Evolutionary conservation across 2,797 vertebrate species (phyloP).

Genomic region (Gouania willdenowi): DNA sequence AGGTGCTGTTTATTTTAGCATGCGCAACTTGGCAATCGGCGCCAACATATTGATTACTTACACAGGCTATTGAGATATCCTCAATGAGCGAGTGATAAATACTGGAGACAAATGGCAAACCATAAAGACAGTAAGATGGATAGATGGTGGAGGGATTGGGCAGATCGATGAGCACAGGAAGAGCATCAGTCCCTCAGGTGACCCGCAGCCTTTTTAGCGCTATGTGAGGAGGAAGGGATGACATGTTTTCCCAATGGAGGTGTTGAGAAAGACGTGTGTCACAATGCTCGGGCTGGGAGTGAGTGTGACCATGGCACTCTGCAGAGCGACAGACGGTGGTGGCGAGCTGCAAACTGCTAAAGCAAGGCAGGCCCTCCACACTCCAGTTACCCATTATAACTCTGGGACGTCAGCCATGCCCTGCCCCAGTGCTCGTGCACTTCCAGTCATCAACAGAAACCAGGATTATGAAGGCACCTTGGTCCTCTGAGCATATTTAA

Average conservation of each 20-base stretch:
- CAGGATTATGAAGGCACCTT: no score
- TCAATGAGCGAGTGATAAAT: constrained; percentile 19
- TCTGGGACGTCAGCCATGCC: constrained; percentile 61
- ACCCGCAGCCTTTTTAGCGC: constrained; percentile 58
- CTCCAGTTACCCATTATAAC: constrained; percentile 42
- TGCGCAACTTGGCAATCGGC: no score
- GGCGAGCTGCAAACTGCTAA: constrained; percentile 61
- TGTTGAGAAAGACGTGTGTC: constrained; percentile 30
- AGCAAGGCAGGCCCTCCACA: constrained; percentile 63
- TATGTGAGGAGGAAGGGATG: constrained; percentile 50
- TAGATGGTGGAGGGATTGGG: constrained; percentile 44
- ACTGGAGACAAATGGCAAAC: constrained; percentile 40
- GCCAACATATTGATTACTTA: constrained; percentile 36
- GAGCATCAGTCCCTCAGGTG: constrained; percentile 43
- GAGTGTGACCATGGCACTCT: constrained; percentile 40
- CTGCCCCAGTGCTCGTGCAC: constrained; percentile 26
- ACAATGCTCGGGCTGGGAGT: constrained; percentile 30
- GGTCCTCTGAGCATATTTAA: no score
- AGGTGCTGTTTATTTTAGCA: no score
- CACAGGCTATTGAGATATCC: constrained; percentile 35
- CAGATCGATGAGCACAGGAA: constrained; percentile 63
- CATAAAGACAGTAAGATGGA: constrained; percentile 58
- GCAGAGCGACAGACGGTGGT: constrained; percentile 64
- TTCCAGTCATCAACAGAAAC: constrained; percentile 18
- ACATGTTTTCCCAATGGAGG: constrained; percentile 58